Percentiles rank a stretch among this genome's conserved stretches.
phyloP scores from a whole-genome alignment of 2,888 invertebrate species.

The Habroteleia sp. region DNA sequence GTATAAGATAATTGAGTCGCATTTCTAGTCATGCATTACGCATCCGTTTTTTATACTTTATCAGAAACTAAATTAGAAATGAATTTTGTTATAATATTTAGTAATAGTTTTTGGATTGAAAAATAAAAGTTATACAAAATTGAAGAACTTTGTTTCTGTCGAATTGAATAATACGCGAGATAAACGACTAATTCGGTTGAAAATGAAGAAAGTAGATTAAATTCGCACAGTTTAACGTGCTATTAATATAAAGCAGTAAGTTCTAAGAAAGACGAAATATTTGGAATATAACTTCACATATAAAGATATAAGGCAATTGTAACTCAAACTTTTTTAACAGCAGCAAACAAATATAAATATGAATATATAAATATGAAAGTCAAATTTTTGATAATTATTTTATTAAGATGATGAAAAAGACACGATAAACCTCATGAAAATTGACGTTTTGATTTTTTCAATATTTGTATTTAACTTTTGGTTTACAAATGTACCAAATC shows the following conservation, averaged over 20 bases:
- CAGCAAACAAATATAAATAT: slow-evolving; percentile 10
- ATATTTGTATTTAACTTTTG: slow-evolving; percentile 8
- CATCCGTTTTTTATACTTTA: neutral
- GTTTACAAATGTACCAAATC: slow-evolving; percentile 10
- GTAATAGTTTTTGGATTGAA: slow-evolving; percentile 11
- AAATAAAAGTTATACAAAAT: slow-evolving; percentile 22
- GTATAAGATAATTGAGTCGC: slow-evolving; percentile 9
- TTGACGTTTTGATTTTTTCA: neutral
- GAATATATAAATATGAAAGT: slow-evolving; percentile 43
- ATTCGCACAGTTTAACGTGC: slow-evolving; percentile 11
- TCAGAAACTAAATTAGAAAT: neutral
- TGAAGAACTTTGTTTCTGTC: slow-evolving; percentile 7
- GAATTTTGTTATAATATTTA: slow-evolving; percentile 10
- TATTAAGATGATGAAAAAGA: slow-evolving; percentile 10
- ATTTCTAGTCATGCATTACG: slow-evolving; percentile 6
- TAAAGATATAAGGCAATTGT: slow-evolving; percentile 25
- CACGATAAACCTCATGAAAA: neutral
- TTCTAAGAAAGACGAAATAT: slow-evolving; percentile 20
- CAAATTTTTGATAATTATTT: slow-evolving; percentile 48
- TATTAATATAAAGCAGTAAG: slow-evolving; percentile 13
- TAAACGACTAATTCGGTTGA: slow-evolving; percentile 16
- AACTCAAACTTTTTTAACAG: slow-evolving; percentile 13
- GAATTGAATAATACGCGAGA: slow-evolving; percentile 11
- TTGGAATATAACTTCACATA: slow-evolving; percentile 21
- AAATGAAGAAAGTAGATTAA: slow-evolving; percentile 35